phyloP scores from a whole-genome alignment of 2,113 vertebrate species.

The Engystomops pustulosus region DNA sequence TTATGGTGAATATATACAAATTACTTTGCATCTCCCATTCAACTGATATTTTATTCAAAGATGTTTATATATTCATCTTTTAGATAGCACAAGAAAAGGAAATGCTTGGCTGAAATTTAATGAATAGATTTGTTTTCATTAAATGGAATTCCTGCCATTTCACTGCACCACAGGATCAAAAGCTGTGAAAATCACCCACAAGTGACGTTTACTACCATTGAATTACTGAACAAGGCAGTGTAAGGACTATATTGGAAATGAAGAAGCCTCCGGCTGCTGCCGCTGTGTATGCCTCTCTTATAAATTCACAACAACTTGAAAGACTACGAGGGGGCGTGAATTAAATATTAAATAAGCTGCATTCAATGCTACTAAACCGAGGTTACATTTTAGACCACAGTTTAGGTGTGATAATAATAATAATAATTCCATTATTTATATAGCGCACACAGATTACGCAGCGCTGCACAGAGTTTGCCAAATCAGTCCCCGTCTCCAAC shows the following conservation, averaged over 20 bases:
- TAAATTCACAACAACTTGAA: background rate
- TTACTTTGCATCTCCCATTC: conserved; percentile 1
- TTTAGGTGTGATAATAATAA: no score
- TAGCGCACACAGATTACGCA: no score
- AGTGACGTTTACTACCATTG: background rate
- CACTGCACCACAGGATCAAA: background rate
- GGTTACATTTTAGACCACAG: no score
- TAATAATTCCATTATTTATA: no score
- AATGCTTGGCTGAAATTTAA: conserved; percentile 22
- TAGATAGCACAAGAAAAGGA: conserved; percentile 7
- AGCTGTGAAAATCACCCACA: conserved; percentile 4
- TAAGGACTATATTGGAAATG: background rate
- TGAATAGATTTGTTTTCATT: conserved; percentile 46
- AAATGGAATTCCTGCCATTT: conserved; percentile 25
- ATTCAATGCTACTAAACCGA: no score
- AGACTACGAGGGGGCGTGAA: no score
- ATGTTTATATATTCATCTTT: conserved; percentile 19
- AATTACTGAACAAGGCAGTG: background rate
- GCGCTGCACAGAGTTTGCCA: no score
- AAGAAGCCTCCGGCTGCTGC: background rate
- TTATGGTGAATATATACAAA: background rate
- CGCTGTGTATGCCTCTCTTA: background rate
- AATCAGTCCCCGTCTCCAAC: no score
- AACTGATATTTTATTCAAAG: conserved; percentile 16
- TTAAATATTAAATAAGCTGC: no score